Evolutionary conservation across 92 coral and sea anemone genomes (phyloP), one percentile per base, ranked within the genome.

Genomic region (Epizoanthus illoricatus): DNA sequence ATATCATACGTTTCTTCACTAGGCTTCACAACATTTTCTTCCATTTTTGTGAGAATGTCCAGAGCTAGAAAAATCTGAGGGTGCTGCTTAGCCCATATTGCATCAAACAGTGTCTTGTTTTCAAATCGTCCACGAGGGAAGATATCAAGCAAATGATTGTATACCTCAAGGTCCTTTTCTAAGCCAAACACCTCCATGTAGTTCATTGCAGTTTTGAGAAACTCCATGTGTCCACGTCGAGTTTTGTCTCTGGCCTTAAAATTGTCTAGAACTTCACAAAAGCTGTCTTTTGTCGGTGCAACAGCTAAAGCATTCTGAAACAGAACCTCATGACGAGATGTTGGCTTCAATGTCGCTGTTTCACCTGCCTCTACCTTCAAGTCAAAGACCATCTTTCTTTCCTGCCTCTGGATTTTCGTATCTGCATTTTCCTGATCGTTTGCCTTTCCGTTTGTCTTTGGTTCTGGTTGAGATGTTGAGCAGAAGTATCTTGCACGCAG

Each of bases 81-180:
- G 23, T 94, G 99, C 60, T 88, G 86, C 62, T 94, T 91, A 13
- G 99, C 93, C 99, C 99, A 97, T 55, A 97, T 90, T 55, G 99
- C 97, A 90, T 97, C 99, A 76, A 97, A 97, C 11, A 97, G 91
- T 47, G 91, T 94, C 59, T 84, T 92, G 68, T 97, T 88, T 73
- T 94, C 86, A 76, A 91, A 97, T 21, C 98, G 65, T 6, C 94
- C 98, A 79, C 94, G 91, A 2, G 99, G 99, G 47, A 97, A 97
- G 11, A 97, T 86, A 55, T 90, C 87, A 45, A 97, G 76, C 86
- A 97, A 61, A 39, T 73, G 86, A 82, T 97, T 97, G 59, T 93
- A 97, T 12, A 89, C 87, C 40, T 91, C 94, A 8, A 94, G 88
- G 75, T 97, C 94, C 67, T 89, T 91, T 16, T 89, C 93, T 23